A percentile compares a stretch with the other conserved stretches of the same genome.
phyloP scores from a whole-genome alignment of 2,888 invertebrate genomes.

The Hecatera dysodea region DNA sequence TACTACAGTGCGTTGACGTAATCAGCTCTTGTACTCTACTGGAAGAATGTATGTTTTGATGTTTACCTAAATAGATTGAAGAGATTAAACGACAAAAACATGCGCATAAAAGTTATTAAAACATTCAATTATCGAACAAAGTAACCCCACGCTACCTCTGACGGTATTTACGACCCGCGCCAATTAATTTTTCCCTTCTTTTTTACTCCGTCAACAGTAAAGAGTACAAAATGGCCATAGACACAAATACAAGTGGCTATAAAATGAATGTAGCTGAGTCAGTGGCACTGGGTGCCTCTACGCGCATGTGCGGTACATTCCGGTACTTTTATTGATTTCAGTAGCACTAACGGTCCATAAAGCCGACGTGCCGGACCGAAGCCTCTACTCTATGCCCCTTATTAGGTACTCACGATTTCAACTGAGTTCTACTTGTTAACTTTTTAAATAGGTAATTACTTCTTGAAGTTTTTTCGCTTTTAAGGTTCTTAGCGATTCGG shows the following conservation, averaged over 20 bases:
- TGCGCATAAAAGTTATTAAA: slow-evolving; percentile 60
- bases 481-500: slow-evolving; percentile 55
- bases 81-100: slow-evolving; percentile 12
- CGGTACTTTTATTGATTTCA: slow-evolving; percentile 93
- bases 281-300: slow-evolving; percentile 79
- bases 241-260: slow-evolving; percentile 91
- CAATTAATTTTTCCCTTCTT: slow-evolving; percentile 82
- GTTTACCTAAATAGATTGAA: neutral
- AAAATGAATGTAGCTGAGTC: slow-evolving; percentile 90
- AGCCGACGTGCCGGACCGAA: slow-evolving; percentile 89
- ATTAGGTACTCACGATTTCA: slow-evolving; percentile 88
- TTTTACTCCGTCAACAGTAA: slow-evolving; percentile 86
- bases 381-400: slow-evolving; percentile 87
- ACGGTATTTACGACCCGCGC: slow-evolving; percentile 76
- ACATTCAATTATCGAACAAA: slow-evolving; percentile 65
- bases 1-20: slow-evolving; percentile 18
- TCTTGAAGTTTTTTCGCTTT: slow-evolving; percentile 68
- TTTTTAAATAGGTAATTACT: slow-evolving; percentile 80
- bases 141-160: slow-evolving; percentile 72
- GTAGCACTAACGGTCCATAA: slow-evolving; percentile 92
- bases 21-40: slow-evolving; percentile 12
- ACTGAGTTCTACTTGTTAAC: slow-evolving; percentile 86
- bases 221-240: slow-evolving; percentile 88
- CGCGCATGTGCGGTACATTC: slow-evolving; percentile 91
- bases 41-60: neutral